Evolutionary conservation across 2,797 vertebrate genomes (phyloP), one percentile per base, ranked within the genome.

Genomic region (Intellagama lesueurii): DNA sequence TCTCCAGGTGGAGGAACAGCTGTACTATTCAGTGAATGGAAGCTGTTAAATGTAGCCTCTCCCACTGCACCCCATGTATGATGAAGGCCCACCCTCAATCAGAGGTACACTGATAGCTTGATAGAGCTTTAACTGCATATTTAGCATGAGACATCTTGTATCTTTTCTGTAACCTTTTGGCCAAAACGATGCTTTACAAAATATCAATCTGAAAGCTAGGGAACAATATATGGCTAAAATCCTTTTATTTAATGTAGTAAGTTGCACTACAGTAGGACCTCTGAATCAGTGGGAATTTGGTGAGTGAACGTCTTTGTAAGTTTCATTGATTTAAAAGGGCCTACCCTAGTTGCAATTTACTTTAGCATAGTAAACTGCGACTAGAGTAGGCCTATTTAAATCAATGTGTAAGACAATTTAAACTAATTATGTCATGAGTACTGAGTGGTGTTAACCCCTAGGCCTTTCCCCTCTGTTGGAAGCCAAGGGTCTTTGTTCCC

Each of bases 1-100:
- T 83, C 72, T 49, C 78, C 83, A 81, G 78, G 64, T 47, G 87
- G 78, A 81, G 49, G 24, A 64, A 70, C 70, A 91, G 79, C 89
- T 90, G 60, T 70, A 28, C 60, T 56, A 44, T 66, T 82, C 79
- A 78, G 32, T 47, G 64, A 88, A 82, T 70, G 75, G 56, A 79
- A 82, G 26, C 52, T 82, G 70, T 76, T 47, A 83, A n/a, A n/a
- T 69, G 68, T 76, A 75, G 60, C 19, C 64, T 49, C 47, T 56
- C 19, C 8, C 40, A 47, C 52, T 56, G 44, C 76, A 87, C 69
- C 68, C n/a, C 73, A 68, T 75, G 75, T 86, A 56, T 78, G 78
- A 49, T 64, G 82, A 49, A 75, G 64, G 9, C 73, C 66, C 40
- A 35, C 79, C 76, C 35, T 72, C 60, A 6, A 47, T 16, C 22